A percentile compares a stretch with the other conserved stretches of the same genome.
Conservation (phyloP, 2,113 vertebrate species). For the Equus quagga region DNA sequence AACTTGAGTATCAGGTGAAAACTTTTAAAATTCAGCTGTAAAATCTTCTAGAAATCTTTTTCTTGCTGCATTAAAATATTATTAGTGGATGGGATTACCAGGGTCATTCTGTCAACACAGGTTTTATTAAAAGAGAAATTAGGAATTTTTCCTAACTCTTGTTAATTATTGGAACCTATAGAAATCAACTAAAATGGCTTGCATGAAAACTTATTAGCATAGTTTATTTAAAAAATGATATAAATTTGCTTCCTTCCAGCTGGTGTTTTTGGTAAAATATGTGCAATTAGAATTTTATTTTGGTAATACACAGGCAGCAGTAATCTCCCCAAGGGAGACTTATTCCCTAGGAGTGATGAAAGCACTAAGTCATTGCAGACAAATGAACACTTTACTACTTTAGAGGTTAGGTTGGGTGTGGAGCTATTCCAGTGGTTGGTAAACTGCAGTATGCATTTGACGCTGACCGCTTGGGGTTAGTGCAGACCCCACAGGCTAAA, state of each 20-base stretch:
- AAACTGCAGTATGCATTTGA: background rate
- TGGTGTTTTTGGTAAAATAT: constrained; percentile 42
- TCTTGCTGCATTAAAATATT: constrained; percentile 30
- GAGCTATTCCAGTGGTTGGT: background rate
- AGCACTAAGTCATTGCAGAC: background rate
- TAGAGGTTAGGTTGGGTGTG: background rate
- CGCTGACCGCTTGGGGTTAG: background rate
- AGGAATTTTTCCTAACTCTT: constrained; percentile 23
- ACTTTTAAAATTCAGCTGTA: constrained; percentile 17
- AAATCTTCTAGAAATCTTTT: constrained; percentile 18
- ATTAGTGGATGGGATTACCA: constrained; percentile 19
- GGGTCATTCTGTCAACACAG: background rate
- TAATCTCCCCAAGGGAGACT: background rate
- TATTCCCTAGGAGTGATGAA: background rate
- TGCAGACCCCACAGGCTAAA: background rate
- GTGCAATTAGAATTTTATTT: constrained; percentile 28
- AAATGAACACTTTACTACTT: background rate
- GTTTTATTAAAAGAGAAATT: constrained; percentile 55
- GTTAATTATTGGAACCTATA: background rate
- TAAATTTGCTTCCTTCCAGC: background rate
- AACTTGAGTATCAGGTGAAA: constrained; percentile 39
- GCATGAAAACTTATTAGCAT: constrained; percentile 38
- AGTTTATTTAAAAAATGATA: constrained; percentile 30
- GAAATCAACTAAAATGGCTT: constrained; percentile 57
- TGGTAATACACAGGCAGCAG: background rate